Conservation (phyloP, 92 coral and sea anemone genomes). For the Actinostola sp. region DNA sequence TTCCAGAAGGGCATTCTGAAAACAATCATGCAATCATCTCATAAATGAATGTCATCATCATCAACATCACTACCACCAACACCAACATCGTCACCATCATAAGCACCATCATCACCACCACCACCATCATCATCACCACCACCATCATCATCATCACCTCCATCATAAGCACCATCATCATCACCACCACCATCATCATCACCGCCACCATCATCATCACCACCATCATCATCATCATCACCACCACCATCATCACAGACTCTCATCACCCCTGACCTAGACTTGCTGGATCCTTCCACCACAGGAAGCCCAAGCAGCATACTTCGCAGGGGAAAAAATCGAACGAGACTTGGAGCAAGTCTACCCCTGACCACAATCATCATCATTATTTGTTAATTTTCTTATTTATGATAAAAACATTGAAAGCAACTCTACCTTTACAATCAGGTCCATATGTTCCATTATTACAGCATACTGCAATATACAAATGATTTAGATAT, state of each 20-base stretch:
- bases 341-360: background rate
- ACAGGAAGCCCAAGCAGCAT: background rate
- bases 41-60: background rate
- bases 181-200: background rate
- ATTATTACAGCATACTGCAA: slow-evolving; percentile 82
- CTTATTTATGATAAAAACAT: background rate
- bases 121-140: background rate
- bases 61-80: background rate
- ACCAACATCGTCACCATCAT: background rate
- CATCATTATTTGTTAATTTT: too few relatives aligned
- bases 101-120: background rate
- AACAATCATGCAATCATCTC: background rate
- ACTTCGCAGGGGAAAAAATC: background rate
- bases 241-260: too few relatives aligned
- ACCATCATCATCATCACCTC: background rate
- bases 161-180: background rate
- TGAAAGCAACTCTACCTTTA: slow-evolving; percentile 53
- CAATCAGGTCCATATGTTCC: slow-evolving; percentile 96
- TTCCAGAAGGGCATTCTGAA: slow-evolving; percentile 87
- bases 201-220: background rate
- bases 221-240: too few relatives aligned
- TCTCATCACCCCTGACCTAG: too few relatives aligned
- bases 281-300: too few relatives aligned
- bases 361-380: too few relatives aligned
- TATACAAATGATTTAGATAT: background rate